phyloP scores from a whole-genome alignment of 2,888 invertebrate species.

The Neoitamus cyanurus region DNA sequence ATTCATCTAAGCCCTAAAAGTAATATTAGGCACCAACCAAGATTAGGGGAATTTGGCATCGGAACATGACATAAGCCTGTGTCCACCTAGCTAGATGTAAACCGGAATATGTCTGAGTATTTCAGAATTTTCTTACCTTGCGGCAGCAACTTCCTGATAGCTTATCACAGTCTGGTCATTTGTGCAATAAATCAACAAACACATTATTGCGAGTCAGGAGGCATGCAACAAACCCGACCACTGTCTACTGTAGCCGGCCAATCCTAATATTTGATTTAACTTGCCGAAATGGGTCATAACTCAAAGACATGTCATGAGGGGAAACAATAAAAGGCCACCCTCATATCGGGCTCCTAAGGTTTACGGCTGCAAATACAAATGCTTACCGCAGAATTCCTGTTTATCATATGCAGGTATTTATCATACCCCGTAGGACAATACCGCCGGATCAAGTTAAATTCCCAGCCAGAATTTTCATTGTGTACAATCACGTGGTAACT shows the following conservation, averaged over 20 bases:
- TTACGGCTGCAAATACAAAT: conserved; percentile 46
- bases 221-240: conserved; percentile 11
- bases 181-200: conserved; percentile 35
- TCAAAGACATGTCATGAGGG: conserved; percentile 51
- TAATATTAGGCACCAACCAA: not conserved
- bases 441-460: conserved; percentile 40
- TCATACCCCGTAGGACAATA: conserved; percentile 35
- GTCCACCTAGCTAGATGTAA: not conserved
- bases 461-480: conserved; percentile 48
- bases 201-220: conserved; percentile 27
- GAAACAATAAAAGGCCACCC: conserved; percentile 52
- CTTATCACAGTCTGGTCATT: conserved; percentile 44
- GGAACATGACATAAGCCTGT: not conserved
- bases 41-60: not conserved
- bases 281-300: conserved; percentile 49
- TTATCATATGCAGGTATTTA: conserved; percentile 54
- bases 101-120: conserved; percentile 10
- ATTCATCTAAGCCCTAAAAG: not conserved
- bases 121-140: conserved; percentile 35
- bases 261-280: conserved; percentile 52
- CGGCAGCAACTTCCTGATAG: conserved; percentile 44
- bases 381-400: conserved; percentile 50
- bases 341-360: conserved; percentile 28
- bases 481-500: conserved; percentile 49
- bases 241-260: not conserved